phyloP scores from a whole-genome alignment of 2,113 vertebrate species.

The Cyprinodon tularosa region DNA sequence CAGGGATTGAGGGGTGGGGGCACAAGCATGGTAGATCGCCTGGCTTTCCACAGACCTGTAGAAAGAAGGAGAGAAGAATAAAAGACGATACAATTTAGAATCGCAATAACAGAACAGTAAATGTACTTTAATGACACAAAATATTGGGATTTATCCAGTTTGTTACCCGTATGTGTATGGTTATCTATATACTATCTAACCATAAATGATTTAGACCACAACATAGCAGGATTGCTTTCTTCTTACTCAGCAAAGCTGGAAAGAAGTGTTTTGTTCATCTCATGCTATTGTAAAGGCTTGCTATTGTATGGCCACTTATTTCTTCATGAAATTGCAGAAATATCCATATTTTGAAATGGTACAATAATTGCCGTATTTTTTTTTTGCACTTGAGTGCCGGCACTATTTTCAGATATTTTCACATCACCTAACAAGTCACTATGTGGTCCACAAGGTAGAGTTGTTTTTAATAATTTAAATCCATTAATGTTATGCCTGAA shows the following conservation, averaged over 20 bases:
- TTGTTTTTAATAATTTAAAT: not conserved
- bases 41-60: slow-evolving; percentile 81
- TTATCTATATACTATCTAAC: not conserved
- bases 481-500: no score
- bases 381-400: not conserved
- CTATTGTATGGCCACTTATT: slow-evolving; percentile 27
- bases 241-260: slow-evolving; percentile 40
- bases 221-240: slow-evolving; percentile 14
- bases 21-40: slow-evolving; percentile 81
- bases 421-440: not conserved
- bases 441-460: not conserved
- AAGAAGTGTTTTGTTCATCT: slow-evolving; percentile 21
- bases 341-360: slow-evolving; percentile 5
- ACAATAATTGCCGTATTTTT: not conserved
- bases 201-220: not conserved
- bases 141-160: not conserved
- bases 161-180: not conserved
- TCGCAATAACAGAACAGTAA: not conserved
- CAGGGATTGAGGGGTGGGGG: slow-evolving; percentile 74
- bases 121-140: not conserved
- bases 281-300: slow-evolving; percentile 29
- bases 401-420: not conserved
- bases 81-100: not conserved
- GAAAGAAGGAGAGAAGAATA: not conserved
- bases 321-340: slow-evolving; percentile 8